These are phyloP conservation scores for Diachasma alloeum DNA, from an alignment of 1,140 invertebrate genomes.

Conservation along the genomic window DNA sequence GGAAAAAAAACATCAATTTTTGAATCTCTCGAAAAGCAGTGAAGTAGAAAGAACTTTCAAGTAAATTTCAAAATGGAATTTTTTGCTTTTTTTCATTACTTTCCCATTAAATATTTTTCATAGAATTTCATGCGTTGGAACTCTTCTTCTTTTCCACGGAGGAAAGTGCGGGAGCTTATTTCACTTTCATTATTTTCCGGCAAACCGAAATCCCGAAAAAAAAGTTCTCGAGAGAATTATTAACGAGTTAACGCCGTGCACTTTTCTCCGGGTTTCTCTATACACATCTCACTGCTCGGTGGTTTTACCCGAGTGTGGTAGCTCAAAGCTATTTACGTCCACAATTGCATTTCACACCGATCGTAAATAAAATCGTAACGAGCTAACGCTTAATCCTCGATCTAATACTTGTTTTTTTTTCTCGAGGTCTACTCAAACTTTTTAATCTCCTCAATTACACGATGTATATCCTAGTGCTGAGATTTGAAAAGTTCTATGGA, in stretches of 20 bases:
- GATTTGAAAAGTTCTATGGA: background rate
- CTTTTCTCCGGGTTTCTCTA: background rate
- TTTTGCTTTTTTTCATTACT: no score
- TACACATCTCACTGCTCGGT: conserved; percentile 10
- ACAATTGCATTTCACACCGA: conserved; percentile 42
- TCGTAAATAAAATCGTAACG: conserved; percentile 61
- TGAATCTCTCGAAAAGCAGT: no score
- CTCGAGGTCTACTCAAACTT: background rate
- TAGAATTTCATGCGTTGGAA: no score
- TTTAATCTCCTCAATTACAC: background rate
- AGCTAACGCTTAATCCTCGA: conserved; percentile 45
- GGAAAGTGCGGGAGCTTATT: no score
- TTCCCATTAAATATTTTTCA: no score
- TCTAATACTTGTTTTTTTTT: background rate
- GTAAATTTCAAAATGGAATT: no score
- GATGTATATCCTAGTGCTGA: background rate
- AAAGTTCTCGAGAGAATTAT: background rate
- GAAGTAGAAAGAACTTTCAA: no score
- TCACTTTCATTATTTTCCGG: background rate
- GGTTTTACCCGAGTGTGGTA: background rate
- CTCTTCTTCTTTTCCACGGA: no score
- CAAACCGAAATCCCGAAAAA: background rate
- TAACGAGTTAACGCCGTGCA: background rate
- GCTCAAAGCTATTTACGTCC: conserved; percentile 6
- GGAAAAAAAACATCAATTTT: no score